These are phyloP conservation scores for Porites australiensis DNA, from an alignment of 64 coral and sea anemone species.

Conservation along the genomic window DNA sequence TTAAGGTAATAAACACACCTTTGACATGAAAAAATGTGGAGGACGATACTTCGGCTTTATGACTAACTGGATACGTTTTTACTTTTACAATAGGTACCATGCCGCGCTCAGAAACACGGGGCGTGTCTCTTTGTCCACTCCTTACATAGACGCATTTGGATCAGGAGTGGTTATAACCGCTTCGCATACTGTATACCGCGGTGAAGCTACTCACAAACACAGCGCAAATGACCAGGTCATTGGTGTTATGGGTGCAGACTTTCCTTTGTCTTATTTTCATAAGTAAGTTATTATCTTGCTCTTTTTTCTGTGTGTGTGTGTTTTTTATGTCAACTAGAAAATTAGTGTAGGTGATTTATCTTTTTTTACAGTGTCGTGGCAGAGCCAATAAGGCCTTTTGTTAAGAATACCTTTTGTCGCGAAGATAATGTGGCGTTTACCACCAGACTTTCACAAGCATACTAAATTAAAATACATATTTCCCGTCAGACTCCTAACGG, in stretches of 20 bases:
- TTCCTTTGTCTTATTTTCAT: conserved; percentile 48
- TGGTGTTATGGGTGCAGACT: conserved; percentile 52
- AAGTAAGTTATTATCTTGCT: conserved; percentile 1
- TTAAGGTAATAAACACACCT: too few relatives aligned
- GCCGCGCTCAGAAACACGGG: conserved; percentile 19
- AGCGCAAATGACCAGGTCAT: conserved; percentile 12
- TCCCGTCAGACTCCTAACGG: conserved; percentile 10
- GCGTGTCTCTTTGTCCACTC: not conserved
- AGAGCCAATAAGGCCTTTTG: too few relatives aligned
- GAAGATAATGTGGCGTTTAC: too few relatives aligned
- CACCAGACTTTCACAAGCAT: too few relatives aligned
- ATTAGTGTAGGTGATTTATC: too few relatives aligned
- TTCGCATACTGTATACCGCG: conserved; percentile 25
- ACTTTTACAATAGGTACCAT: conserved; percentile 18
- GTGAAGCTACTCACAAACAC: not conserved
- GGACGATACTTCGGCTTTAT: too few relatives aligned
- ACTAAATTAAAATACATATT: not conserved
- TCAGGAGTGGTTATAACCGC: conserved; percentile 27
- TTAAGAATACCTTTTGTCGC: too few relatives aligned
- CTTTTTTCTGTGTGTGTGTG: too few relatives aligned
- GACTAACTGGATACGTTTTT: too few relatives aligned
- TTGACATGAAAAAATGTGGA: too few relatives aligned
- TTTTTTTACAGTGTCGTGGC: too few relatives aligned
- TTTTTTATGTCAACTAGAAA: too few relatives aligned
- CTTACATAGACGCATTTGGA: conserved; percentile 46